Evolutionary conservation across 2,797 vertebrate species (phyloP), one percentile per base, ranked within the genome.

Genomic region (Calcarius lapponicus): DNA sequence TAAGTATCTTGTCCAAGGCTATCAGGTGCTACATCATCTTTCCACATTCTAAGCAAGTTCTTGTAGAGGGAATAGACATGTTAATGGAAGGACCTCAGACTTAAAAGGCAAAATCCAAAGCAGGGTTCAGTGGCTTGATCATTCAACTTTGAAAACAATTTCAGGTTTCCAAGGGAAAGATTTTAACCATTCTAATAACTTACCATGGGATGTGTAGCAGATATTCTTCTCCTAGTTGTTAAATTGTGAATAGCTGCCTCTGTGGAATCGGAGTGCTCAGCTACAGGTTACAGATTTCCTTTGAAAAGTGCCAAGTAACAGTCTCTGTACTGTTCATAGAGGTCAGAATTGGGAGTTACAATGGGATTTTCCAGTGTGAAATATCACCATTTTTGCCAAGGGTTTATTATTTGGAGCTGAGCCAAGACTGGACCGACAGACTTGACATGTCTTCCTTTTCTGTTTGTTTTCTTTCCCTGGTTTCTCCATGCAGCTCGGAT

Each of bases 401-500:
- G 8, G 8, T 69, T 74, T 86, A 17, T 88, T 91, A 22, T 75
- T 80, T 71, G 60, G 51, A 82, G 26, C 28, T 95, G 71, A 88
- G 25, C 36, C 45, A 65, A 76, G 36, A 70, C 26, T 64, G 61
- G 7, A 28, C 31, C 45, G 67, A 17, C 71, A 67, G 91, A 92
- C 31, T 80, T 96, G 92, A 96, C 86, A 9, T 69, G 53, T 88
- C 45, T 79, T 80, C 47, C 16, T 58, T 57, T 90, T 61, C 10
- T 67, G 21, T 81, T 90, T 95, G 19, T 96, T 82, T 92, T 94
- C 61, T 94, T 78, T 96, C 80, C 94, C 73, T 93, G 94, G 69
- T 98, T 96, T 98, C 91, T 96, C 85, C 86, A 85, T 94, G 92
- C 98, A 99, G 99, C 99, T 96, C 99, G 99, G 98, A 99, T 99